Base-by-base conservation (phyloP, 2,113 vertebrate genomes). In the Mungos mungo region DNA sequence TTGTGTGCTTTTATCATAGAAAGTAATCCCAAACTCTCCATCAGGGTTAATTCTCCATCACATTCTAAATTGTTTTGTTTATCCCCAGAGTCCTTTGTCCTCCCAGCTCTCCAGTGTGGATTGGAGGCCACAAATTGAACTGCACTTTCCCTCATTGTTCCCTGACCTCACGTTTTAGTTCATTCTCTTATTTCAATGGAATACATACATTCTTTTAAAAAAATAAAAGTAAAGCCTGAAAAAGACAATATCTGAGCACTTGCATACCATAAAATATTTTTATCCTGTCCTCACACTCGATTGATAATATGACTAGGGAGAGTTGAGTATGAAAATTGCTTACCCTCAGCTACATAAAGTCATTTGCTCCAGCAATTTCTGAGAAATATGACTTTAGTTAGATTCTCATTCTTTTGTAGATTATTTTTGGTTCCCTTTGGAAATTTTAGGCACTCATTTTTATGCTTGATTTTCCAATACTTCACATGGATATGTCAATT, bases 361-460 rank as follows among this genome's bases (percentile, higher is more conserved):
- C 68, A 18, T 69, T 72, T 69, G 25, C 3, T 90, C 11, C 27
- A 76, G 60, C 50, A 54, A 54, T 47, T 85, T 91, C 68, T 87
- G 31, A 71, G 27, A 71, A 88, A 84, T 60, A 27, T 23, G 4
- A 38, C 74, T 95, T 71, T 74, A 63, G 18, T 71, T 90, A 52
- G 15, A 69, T 31, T 89, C 2, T 76, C 21, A 82, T 72, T 71
- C 50, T 45, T 81, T 93, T 85, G 12, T 66, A n/a, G 35, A 57
- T 90, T 93, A 33, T 68, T n/a, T 96, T 95, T 71, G 31, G 50
- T 77, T 95, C n/a, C 76, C 38, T 41, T 79, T 91, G 38, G 31
- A 76, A 66, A 45, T 63, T 92, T 92, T 57, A 96, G 71, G 7
- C 89, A 52, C 7, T 82, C 45, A 33, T 79, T 11, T 95, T 80